These are phyloP conservation scores for Anthopleura xanthogrammica DNA, from an alignment of 92 coral and sea anemone genomes.

Conservation along the genomic window DNA sequence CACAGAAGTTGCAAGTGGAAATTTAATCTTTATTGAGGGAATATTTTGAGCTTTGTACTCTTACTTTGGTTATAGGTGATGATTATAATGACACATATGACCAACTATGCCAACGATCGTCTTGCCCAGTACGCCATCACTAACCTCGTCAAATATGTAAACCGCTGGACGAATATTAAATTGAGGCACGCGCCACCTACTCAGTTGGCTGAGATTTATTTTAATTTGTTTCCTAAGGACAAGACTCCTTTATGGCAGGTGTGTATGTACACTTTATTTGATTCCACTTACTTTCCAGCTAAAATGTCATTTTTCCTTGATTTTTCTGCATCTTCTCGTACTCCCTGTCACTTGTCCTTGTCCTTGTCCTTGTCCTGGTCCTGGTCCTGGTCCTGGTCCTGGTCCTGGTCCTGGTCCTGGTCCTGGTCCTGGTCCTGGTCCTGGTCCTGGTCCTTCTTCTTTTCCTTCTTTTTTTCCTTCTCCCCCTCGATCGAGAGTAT, in stretches of 20 bases:
- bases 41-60: background rate
- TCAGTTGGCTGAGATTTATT: conserved; percentile 79
- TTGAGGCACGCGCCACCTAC: conserved; percentile 77
- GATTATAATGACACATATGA: conserved; percentile 95
- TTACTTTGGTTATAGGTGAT: conserved; percentile 47
- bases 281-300: background rate
- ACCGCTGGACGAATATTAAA: conserved; percentile 86
- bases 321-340: too few species aligned
- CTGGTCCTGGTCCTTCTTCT: too few species aligned
- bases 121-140: conserved; percentile 87
- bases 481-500: background rate
- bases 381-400: too few species aligned
- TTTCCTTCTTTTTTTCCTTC: background rate
- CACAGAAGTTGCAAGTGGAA: too few species aligned
- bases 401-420: too few species aligned
- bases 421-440: too few species aligned
- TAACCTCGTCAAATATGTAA: conserved; percentile 80
- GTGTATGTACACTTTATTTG: background rate
- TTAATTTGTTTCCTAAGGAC: conserved; percentile 73
- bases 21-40: background rate
- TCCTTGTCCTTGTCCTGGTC: too few species aligned
- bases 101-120: conserved; percentile 93
- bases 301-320: too few species aligned
- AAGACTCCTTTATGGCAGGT: conserved; percentile 89
- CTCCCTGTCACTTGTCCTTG: too few species aligned